Conservation (phyloP, 2,113 vertebrate species). For the Delphinapterus leucas region DNA sequence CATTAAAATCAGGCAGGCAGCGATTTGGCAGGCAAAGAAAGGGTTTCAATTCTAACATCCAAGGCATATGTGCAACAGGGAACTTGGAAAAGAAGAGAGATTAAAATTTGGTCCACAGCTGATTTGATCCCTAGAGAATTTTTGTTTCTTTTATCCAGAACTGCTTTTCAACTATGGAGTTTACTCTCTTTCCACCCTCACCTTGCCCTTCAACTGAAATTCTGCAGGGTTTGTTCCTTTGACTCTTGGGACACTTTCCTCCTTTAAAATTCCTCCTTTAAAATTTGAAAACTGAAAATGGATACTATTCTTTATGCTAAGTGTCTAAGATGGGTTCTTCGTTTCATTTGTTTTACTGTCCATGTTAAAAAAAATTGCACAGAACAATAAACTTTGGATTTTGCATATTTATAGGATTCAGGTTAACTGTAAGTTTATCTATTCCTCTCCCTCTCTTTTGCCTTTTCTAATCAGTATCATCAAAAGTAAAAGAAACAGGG, state of each 20-base stretch:
- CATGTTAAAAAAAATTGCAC: background rate
- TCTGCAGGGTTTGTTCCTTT: constrained; percentile 60
- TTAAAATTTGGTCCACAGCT: constrained; percentile 73
- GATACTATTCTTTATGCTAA: background rate
- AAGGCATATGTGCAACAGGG: constrained; percentile 76
- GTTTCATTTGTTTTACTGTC: constrained; percentile 33
- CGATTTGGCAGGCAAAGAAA: constrained; percentile 82
- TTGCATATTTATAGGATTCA: constrained; percentile 4
- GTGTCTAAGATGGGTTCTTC: background rate
- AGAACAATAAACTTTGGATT: constrained; percentile 3
- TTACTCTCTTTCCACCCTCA: background rate
- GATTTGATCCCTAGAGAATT: constrained; percentile 65
- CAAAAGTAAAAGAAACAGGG: constrained; percentile 18
- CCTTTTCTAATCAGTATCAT: background rate
- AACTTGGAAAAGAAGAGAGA: constrained; percentile 59
- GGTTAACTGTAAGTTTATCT: background rate
- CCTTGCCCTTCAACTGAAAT: constrained; percentile 21
- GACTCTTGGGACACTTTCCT: constrained; percentile 22
- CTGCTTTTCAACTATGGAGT: constrained; percentile 13
- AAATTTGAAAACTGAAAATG: constrained; percentile 35
- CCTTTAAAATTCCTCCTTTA: constrained; percentile 25
- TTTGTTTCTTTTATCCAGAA: constrained; percentile 65
- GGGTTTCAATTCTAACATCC: constrained; percentile 75
- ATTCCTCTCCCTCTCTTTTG: background rate
- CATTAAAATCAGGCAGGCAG: constrained; percentile 82